Conservation (phyloP, 1,140 invertebrate species). For the Chrysopa pallens region DNA sequence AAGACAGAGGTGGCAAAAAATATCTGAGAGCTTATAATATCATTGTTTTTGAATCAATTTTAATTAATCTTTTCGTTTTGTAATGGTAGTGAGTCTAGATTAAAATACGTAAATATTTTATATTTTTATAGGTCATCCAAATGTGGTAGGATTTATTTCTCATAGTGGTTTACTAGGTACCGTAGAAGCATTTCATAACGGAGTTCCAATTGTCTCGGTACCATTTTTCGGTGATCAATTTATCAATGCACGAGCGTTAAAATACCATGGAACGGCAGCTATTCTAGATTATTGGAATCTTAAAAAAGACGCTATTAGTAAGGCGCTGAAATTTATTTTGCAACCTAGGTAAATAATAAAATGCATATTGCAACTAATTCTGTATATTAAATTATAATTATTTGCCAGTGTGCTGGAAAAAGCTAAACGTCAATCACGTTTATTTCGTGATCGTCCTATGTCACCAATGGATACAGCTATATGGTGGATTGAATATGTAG, state of each 20-base stretch:
- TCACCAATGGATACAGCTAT: conserved; percentile 31
- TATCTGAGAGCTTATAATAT: no score
- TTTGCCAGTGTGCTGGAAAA: conserved; percentile 1
- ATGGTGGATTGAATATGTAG: conserved; percentile 43
- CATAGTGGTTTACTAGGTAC: conserved; percentile 59
- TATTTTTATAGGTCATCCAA: conserved; percentile 37
- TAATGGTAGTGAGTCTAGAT: no score
- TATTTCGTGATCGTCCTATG: conserved; percentile 34
- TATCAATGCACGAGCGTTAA: conserved; percentile 34
- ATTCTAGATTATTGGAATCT: conserved; percentile 32
- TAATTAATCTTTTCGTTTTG: no score
- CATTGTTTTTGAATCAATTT: no score
- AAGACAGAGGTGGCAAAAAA: no score
- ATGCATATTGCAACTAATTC: no score
- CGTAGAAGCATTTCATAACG: conserved; percentile 53
- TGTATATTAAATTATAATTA: no score
- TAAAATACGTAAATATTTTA: no score
- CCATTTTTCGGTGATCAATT: conserved; percentile 50
- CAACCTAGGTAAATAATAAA: conserved; percentile 30
- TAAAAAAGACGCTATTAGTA: conserved; percentile 32
- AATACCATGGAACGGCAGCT: conserved; percentile 37
- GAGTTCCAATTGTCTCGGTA: conserved; percentile 51
- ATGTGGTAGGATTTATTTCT: conserved; percentile 46
- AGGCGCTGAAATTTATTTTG: conserved; percentile 31
- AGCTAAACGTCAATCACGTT: conserved; percentile 28